A percentile compares a stretch with the other conserved stretches of the same genome.
Conservation (phyloP, 2,888 invertebrate genomes). For the Conchocele bisecta region DNA sequence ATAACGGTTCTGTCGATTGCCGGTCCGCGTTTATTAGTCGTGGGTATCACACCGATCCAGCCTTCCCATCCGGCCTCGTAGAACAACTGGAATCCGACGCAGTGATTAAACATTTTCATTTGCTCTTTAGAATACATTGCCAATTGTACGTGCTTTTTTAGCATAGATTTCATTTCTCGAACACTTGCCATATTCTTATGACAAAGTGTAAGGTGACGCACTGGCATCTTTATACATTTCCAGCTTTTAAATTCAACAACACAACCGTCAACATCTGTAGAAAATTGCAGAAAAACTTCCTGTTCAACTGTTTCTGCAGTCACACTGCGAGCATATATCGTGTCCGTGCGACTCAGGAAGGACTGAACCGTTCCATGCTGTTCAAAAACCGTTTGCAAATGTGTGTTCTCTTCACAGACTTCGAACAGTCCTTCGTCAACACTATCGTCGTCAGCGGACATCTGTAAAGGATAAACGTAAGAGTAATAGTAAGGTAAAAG, state of each 20-base stretch:
- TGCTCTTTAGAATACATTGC: slow-evolving; percentile 21
- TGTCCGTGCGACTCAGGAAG: slow-evolving; percentile 1
- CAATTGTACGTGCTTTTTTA: slow-evolving; percentile 45
- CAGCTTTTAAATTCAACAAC: slow-evolving; percentile 28
- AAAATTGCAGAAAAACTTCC: slow-evolving; percentile 13
- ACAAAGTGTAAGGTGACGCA: slow-evolving; percentile 17
- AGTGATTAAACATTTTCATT: slow-evolving; percentile 19
- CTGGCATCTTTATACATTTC: background rate
- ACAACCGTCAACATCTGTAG: slow-evolving; percentile 23
- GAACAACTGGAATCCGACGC: slow-evolving; percentile 44
- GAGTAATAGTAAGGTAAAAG: too few species aligned
- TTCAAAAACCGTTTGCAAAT: background rate
- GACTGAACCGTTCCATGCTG: background rate
- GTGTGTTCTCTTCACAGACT: background rate
- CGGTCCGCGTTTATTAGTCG: too few species aligned
- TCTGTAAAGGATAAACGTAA: too few species aligned
- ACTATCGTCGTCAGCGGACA: too few species aligned
- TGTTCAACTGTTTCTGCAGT: slow-evolving; percentile 1
- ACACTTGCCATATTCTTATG: slow-evolving; percentile 17
- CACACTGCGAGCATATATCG: slow-evolving; percentile 20
- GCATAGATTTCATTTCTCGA: slow-evolving; percentile 12
- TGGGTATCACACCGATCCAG: slow-evolving; percentile 33
- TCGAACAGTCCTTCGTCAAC: slow-evolving; percentile 7
- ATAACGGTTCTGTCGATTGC: too few species aligned
- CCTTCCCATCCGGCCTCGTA: slow-evolving; percentile 24